Base-by-base conservation (phyloP, 2,113 vertebrate species). In the Dolichallabes microphthalmus region DNA sequence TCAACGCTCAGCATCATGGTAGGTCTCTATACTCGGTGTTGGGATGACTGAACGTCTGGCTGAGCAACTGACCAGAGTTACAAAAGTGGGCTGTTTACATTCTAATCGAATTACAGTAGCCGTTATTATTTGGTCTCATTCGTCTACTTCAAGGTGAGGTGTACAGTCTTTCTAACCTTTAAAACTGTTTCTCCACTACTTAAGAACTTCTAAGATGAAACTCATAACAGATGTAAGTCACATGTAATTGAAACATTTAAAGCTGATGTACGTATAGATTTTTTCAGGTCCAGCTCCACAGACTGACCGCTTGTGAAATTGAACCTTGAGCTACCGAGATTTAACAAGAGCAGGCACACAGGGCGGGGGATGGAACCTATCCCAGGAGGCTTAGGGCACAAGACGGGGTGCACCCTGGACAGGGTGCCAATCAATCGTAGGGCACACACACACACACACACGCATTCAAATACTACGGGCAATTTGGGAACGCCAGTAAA, bases 1-100 rank as follows among this genome's bases (percentile, higher is more conserved):
- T 94, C 92, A 94, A 93, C 92, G 94, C 94, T 95, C 91, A 92
- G 93, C 94, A 92, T 94, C 93, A 95, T 94, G 95, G 95, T 95
- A 95, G 93, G 95, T 93, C 93, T 94, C 92, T 94, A 94, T 95
- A 94, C 95, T 95, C 92, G 95, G 93, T 94, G 94, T 86, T 95
- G 93, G 91, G 94, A 93, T 95, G 93, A 63, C 60, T 63, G 82
- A 84, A 61, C 80, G 80, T 82, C 35, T 86, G 55, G 73, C 69
- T 25, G n/a, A 71, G 32, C 64, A 55, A 45, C 76, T 58, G 53
- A 83, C 57, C 63, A 15, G 11, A 66, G n/a, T 57, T 39, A 84
- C 57, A 30, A 35, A 52, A 64, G 55, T 22, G n/a, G 50, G 82
- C 20, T 78, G 45, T 84, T 66, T 84, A 63, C 45, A 52, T 77